A percentile compares a stretch with the other conserved stretches of the same genome.
Conservation (phyloP, 2,797 vertebrate species). For the Hemitrygon akajei region DNA sequence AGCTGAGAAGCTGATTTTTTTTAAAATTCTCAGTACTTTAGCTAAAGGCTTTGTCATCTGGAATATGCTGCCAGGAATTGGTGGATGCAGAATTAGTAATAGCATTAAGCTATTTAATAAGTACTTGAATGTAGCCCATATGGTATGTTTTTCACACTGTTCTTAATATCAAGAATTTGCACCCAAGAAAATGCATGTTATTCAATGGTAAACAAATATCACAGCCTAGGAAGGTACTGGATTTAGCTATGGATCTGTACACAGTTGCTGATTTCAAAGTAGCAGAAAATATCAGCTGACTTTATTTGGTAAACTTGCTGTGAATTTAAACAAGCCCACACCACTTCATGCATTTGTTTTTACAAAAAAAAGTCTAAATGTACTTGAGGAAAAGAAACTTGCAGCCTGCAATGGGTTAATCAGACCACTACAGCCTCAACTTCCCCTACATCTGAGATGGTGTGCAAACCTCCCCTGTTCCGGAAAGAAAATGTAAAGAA, state of each 20-base stretch:
- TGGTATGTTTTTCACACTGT: too few species aligned
- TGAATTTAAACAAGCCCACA: not conserved
- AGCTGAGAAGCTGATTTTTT: not conserved
- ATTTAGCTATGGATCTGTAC: not conserved
- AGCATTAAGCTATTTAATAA: too few species aligned
- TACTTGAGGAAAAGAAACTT: not conserved
- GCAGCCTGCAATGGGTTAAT: not conserved
- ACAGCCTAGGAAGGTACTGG: not conserved
- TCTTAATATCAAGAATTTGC: not conserved
- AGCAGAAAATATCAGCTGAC: not conserved
- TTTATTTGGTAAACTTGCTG: not conserved
- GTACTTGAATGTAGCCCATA: too few species aligned
- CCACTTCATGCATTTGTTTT: not conserved
- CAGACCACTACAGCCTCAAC: not conserved
- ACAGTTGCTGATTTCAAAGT: not conserved
- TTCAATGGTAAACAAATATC: not conserved
- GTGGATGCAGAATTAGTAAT: too few species aligned
- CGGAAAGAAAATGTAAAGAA: not conserved
- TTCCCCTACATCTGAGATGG: not conserved
- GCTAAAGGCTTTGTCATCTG: too few species aligned
- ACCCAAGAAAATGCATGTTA: not conserved
- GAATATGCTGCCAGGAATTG: too few species aligned
- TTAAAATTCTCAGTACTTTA: too few species aligned
- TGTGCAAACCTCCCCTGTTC: not conserved
- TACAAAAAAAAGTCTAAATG: not conserved